Conservation (phyloP, 2,113 vertebrate species). For the Pseudopipra pipra region DNA sequence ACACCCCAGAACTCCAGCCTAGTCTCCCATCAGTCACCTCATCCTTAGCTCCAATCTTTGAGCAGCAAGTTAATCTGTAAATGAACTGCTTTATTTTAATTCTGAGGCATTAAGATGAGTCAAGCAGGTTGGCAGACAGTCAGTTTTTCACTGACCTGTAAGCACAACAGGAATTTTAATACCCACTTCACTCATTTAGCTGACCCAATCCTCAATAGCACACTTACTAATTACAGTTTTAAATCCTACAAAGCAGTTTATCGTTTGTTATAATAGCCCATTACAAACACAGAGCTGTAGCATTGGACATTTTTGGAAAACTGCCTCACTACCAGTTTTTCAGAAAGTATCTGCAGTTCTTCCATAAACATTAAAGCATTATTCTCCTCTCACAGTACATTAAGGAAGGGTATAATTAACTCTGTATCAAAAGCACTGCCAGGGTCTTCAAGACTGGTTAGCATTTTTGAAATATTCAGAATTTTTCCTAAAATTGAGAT, state of each 20-base stretch:
- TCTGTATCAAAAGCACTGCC: background rate
- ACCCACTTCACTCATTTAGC: background rate
- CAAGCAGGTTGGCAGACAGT: slow-evolving; percentile 31
- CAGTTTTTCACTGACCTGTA: slow-evolving; percentile 3
- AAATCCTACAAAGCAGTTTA: slow-evolving; percentile 29
- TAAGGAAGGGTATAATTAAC: slow-evolving; percentile 8
- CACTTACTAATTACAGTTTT: slow-evolving; percentile 13
- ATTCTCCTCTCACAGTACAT: background rate
- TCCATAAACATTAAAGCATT: background rate
- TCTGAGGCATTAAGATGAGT: background rate
- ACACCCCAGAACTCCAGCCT: background rate
- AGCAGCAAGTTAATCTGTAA: slow-evolving; percentile 4
- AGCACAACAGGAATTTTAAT: slow-evolving; percentile 54
- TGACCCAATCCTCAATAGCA: slow-evolving; percentile 13
- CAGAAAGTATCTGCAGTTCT: background rate
- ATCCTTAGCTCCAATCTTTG: background rate
- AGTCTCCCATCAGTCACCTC: background rate
- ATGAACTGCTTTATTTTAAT: slow-evolving; percentile 6
- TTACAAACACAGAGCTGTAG: background rate
- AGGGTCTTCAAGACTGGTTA: background rate
- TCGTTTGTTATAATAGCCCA: slow-evolving; percentile 8
- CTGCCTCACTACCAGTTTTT: background rate
- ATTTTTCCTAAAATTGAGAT: background rate
- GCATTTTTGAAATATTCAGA: background rate
- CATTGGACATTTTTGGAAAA: background rate